Evolutionary conservation across 2,888 invertebrate species (phyloP).

Genomic region (Agonopterix heracliana): DNA sequence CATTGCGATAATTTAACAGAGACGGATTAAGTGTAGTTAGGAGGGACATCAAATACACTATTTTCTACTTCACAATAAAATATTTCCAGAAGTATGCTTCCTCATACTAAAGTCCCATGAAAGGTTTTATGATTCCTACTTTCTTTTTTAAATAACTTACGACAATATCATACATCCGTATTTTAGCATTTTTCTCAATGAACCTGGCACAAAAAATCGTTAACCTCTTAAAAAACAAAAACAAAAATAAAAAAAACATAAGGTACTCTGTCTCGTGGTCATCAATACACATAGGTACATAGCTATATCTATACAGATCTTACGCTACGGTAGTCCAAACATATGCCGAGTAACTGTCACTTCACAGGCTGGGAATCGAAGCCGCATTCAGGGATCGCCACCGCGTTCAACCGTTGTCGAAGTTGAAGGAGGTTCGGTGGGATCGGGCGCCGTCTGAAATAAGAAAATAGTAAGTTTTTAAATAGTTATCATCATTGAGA

Average conservation of each 20-base stretch:
- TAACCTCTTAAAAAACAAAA: background rate
- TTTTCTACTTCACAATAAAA: background rate
- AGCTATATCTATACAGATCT: constrained; percentile 23
- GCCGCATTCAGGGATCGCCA: constrained; percentile 27
- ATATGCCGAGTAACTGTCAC: constrained; percentile 25
- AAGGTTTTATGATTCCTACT: background rate
- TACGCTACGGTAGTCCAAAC: constrained; percentile 21
- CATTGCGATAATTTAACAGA: no score
- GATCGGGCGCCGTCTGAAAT: constrained; percentile 62
- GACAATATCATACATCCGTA: background rate
- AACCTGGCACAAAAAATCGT: background rate
- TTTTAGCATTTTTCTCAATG: background rate
- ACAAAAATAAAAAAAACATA: background rate
- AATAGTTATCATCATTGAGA: background rate
- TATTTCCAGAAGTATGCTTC: background rate
- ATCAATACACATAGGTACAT: background rate
- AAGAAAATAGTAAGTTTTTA: constrained; percentile 9
- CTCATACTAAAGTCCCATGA: background rate
- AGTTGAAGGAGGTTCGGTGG: constrained; percentile 48
- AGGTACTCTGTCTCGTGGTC: background rate
- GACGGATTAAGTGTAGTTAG: no score
- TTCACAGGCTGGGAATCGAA: constrained; percentile 17
- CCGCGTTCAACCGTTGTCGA: constrained; percentile 27
- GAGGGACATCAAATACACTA: no score
- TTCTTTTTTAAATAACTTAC: background rate